Base-by-base conservation (phyloP, 2,888 invertebrate species). In the Iphiclides podalirius region DNA sequence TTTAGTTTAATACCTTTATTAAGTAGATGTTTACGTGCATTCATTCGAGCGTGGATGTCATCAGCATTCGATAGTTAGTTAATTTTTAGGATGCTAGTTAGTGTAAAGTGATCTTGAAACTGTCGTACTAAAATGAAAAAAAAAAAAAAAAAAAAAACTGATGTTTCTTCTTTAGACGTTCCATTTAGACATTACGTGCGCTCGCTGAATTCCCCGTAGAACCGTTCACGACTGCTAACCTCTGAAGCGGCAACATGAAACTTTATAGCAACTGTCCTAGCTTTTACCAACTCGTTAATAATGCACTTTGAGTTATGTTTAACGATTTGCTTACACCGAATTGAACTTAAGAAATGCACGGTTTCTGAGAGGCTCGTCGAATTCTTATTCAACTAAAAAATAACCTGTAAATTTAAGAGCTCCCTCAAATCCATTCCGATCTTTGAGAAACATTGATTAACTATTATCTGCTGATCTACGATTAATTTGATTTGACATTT, bases 81-180 rank as follows among this genome's bases (percentile, higher is more conserved):
- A 88, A 87, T 82, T 86, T 74, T 83, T 88, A 88, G 88, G 76
- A 81, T 86, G 88, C 88, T 87, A 88, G 88, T 79, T 88, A 88
- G 86, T 72, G 72, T 85, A 85, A 85, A 85, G 82, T 82, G 71
- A 76, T 70, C 75, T 79, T 68, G 67, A 72, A 72, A 74, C 62
- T 71, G 58, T 63, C 61, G 63, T 56, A 70, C 26, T 72, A 66
- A 65, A 59, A 61, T 63, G 59, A 57, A 54, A 57, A 58, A 53
- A 49, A 53, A 53, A 11, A 33, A 33, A 12, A 12, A 33, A 33
- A 11, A 20, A 20, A 6, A 20, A 6, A 20, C 6, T 6, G 4
- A 20, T 20, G 3, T 20, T 20, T 6, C 20, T 20, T 20, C 20
- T n/a, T n/a, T n/a, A 6, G 4, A 6, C 20, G 20, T 20, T 20